Evolutionary conservation across 1,140 invertebrate genomes (phyloP), one percentile per base, ranked within the genome.

Genomic region (Chironomus striatipennis): DNA sequence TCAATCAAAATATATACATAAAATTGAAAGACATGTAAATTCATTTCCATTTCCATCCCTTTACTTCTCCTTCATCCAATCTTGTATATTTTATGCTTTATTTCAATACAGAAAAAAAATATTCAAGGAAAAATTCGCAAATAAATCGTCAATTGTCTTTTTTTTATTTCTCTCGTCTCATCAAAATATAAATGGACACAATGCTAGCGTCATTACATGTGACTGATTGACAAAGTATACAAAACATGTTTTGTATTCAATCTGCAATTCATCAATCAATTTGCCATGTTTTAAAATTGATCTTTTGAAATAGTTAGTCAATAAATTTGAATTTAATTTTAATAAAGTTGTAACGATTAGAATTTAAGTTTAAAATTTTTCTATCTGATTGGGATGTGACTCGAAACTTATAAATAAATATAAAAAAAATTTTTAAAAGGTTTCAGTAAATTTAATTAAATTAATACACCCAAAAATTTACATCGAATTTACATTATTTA

Each of bases 191-290:
- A 9, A 17, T 7, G 9, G 65, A 70, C 65, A 70, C 17, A 70
- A 21, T 70, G 47, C 20, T 8, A 12, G 47, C n/a, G 47, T 10
- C 47, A 70, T 20, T 18, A 20, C 65, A 70, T 21, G 17, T 18
- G 9, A 70, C 65, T 21, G 65, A 70, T 21, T 21, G 65, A 57
- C 47, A 57, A 57, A 57, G 12, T 57, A 57, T 15, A 47, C 15
- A 47, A 12, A n/a, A 57, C 12, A 57, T 57, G 47, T 57, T 57
- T n/a, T 57, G 12, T n/a, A 57, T 57, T 57, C 65, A 70, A 70
- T 70, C 65, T 20, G 65, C 20, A 70, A 70, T 70, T 70, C 65
- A 21, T 70, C 65, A 70, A 70, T 70, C 65, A 70, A 70, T 70
- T 70, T 70, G 65, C 65, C 65, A 70, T 18, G 4, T 70, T 17